Evolutionary conservation across 1,140 invertebrate genomes (phyloP).

Genomic region (Drosophila parabipectinata): DNA sequence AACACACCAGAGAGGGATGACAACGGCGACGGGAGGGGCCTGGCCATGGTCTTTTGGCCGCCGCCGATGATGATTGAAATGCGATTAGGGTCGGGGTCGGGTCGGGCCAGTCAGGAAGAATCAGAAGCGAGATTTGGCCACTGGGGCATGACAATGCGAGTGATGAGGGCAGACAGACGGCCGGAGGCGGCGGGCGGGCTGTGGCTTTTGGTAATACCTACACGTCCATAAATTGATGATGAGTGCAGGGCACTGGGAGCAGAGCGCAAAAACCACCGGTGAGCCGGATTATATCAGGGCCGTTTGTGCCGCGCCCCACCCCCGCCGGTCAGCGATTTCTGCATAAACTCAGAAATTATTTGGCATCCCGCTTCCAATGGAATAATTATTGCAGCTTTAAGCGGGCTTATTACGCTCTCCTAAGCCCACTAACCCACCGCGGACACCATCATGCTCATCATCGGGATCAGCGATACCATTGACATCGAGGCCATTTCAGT

Average conservation of each 20-base stretch:
- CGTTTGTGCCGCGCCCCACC: not conserved
- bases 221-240: constrained; percentile 55
- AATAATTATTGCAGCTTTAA: constrained; percentile 55
- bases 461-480: constrained; percentile 49
- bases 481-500: constrained; percentile 51
- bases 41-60: constrained; percentile 53
- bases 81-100: constrained; percentile 71
- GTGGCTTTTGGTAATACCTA: constrained; percentile 11
- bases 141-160: constrained; percentile 74
- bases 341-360: constrained; percentile 69
- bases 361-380: constrained; percentile 44
- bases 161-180: constrained; percentile 75
- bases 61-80: constrained; percentile 77
- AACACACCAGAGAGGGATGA: not conserved
- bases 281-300: constrained; percentile 52
- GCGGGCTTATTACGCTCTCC: constrained; percentile 58
- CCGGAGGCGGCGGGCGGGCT: constrained; percentile 10
- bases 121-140: constrained; percentile 70
- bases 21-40: constrained; percentile 8
- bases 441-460: constrained; percentile 24
- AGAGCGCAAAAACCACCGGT: constrained; percentile 55
- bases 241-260: constrained; percentile 20
- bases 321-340: constrained; percentile 18
- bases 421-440: constrained; percentile 49
- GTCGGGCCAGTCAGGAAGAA: constrained; percentile 47